Conservation (phyloP, 2,888 invertebrate species). For the Megamerina dolium region DNA sequence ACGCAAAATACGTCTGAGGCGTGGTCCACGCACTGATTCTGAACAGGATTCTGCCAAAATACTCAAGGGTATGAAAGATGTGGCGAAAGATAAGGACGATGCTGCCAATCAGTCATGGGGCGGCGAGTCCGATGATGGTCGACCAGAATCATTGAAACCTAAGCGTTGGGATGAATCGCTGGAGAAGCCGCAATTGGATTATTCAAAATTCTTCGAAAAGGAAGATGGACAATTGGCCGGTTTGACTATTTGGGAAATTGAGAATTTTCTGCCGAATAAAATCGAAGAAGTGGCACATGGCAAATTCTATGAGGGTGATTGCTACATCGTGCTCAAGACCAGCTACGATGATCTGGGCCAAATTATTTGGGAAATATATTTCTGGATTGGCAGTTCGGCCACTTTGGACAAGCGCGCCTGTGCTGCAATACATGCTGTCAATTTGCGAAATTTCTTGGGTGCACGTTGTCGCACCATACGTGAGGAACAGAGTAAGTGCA, state of each 20-base stretch:
- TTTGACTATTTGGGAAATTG: slow-evolving; percentile 96
- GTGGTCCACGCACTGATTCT: slow-evolving; percentile 73
- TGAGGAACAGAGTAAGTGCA: slow-evolving; percentile 75
- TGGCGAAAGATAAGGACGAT: slow-evolving; percentile 64
- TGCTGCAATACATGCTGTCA: slow-evolving; percentile 92
- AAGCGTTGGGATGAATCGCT: slow-evolving; percentile 95
- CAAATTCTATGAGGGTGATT: slow-evolving; percentile 98
- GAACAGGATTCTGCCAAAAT: slow-evolving; percentile 85
- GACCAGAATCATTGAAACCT: slow-evolving; percentile 63
- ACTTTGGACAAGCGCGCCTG: slow-evolving; percentile 61
- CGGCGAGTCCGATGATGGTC: slow-evolving; percentile 52
- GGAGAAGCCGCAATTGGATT: slow-evolving; percentile 92
- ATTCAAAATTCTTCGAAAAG: slow-evolving; percentile 94
- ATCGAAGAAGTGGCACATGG: slow-evolving; percentile 92
- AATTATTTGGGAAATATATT: slow-evolving; percentile 92
- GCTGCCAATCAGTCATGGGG: slow-evolving; percentile 49
- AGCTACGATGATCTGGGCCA: slow-evolving; percentile 75
- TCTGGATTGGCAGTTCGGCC: slow-evolving; percentile 97
- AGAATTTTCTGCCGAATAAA: slow-evolving; percentile 95
- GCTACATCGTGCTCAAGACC: slow-evolving; percentile 94
- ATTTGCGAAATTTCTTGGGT: slow-evolving; percentile 90
- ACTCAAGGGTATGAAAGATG: slow-evolving; percentile 67
- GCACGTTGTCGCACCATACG: slow-evolving; percentile 89
- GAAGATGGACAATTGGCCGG: slow-evolving; percentile 91
- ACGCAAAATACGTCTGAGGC: slow-evolving; percentile 80